phyloP scores from a whole-genome alignment of 2,797 vertebrate species.

The Platyrinchus mystaceus region DNA sequence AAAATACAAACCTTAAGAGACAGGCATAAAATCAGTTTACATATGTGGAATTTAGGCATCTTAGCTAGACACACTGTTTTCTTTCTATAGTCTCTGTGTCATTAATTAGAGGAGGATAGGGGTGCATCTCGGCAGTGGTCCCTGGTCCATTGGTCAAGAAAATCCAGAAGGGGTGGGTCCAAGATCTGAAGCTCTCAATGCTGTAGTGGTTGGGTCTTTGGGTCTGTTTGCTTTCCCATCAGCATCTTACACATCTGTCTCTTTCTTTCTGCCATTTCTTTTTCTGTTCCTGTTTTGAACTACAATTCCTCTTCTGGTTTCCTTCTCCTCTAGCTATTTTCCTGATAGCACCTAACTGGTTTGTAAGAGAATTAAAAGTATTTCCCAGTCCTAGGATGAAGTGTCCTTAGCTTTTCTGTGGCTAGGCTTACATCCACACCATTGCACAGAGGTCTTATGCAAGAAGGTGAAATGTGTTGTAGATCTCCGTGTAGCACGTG shows the following conservation, averaged over 20 bases:
- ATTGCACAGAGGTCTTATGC: rapidly evolving
- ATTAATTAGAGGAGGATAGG: not conserved
- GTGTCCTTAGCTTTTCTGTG: not conserved
- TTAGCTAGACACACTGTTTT: not conserved
- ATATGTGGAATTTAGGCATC: not conserved
- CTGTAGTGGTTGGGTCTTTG: not conserved
- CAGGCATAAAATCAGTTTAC: not conserved
- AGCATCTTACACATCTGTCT: not conserved
- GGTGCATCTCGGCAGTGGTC: not conserved
- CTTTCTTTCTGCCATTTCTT: not conserved
- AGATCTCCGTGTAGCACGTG: rapidly evolving
- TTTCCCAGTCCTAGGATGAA: not conserved
- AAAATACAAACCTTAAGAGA: not conserved
- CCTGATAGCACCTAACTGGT: not conserved
- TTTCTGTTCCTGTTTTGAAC: conserved; percentile 10
- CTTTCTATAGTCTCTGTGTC: not conserved
- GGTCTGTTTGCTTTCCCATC: not conserved
- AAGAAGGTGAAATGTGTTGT: not conserved
- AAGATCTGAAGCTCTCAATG: not conserved
- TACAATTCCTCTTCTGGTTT: not conserved
- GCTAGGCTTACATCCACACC: not conserved
- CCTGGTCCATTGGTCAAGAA: not conserved
- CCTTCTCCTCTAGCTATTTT: not conserved
- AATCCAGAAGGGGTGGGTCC: not conserved
- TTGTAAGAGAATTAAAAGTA: not conserved